Base-by-base conservation (phyloP, 92 coral and sea anemone genomes). In the Chrysogorgia sp. region DNA sequence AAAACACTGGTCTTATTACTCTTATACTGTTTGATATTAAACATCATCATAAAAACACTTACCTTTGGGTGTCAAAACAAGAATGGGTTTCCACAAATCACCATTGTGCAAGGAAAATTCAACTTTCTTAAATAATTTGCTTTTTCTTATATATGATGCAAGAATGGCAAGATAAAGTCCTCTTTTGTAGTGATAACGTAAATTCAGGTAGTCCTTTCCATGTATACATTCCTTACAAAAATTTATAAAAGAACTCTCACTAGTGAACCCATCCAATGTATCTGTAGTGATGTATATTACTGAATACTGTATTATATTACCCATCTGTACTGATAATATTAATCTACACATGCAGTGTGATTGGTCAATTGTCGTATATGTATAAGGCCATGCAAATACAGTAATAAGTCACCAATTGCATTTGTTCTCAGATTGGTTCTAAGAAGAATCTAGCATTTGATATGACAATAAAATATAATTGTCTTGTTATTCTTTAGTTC, bases 31-130 rank as follows among this genome's bases (percentile, higher is more conserved):
- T n/a, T n/a, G n/a, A n/a, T n/a, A n/a, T n/a, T n/a, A n/a, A n/a
- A n/a, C n/a, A 33, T 0, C 3, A 21, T 15, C 22, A 10, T 14
- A 59, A 2, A 0, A 19, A 15, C 19, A 25, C 65, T 28, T 84
- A 92, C 97, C 97, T 91, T 91, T 89, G 19, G 99, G 98, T 47
- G 85, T 92, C 40, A 96, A 86, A 3, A 89, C 33, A 30, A 96
- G 86, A 62, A 96, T 82, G 21, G 99, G 99, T 67, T 82, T 91
- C 34, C 88, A 79, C 14, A 86, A 62, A 26, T 96, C 97, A 40
- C 96, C 97, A 60, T 87, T 87, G 61, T 84, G 84, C 75, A 86
- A 85, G 14, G 77, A 52, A 69, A 96, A 96, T 60, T 86, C 81
- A 75, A 96, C 89, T 30, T 84, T 81, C 40, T 85, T 88, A 78